Evolutionary conservation across 2,113 vertebrate genomes (phyloP), one percentile per base, ranked within the genome.

Genomic region (Psephotus haematonotus): DNA sequence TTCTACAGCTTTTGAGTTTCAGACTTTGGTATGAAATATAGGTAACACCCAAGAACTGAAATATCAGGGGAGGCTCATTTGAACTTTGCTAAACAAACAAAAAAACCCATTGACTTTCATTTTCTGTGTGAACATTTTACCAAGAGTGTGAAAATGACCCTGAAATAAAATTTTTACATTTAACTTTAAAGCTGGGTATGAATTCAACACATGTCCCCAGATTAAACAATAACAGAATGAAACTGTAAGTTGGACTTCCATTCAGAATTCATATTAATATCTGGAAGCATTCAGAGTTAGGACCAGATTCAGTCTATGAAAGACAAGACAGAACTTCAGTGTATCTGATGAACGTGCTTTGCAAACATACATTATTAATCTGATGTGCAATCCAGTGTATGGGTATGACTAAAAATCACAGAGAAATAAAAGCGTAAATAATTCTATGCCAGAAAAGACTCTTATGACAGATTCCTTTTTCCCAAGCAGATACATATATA

Each of bases 91-190:
- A 27, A 46, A 43, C 5, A 74, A 74, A 70, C 33, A 19, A n/a
- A 7, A 4, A 0, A 39, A 39, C 10, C 4, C 2, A 10, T 16
- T 23, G 8, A 0, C 4, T 70, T 50, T 29, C 17, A 44, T 25
- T 92, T 75, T 37, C 39, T 24, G 8, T 10, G 10, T 5, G 55
- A 49, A 39, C 3, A 4, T 44, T 44, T 46, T 52, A 57, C 20
- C 10, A 47, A 69, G 15, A 44, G 2, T 69, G 10, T 69, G 27
- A 27, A 82, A 92, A 71, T 62, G 68, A 13, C 0, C 0, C 3
- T 25, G 41, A 63, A 84, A 74, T 13, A 7, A 71, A 63, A 59
- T 57, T 44, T 77, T 78, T 70, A 31, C 5, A 6, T 57, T 60
- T 44, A 0, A 75, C 17, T 76, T 88, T 44, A 72, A 88, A 76